A percentile compares a stretch with the other conserved stretches of the same genome.
Evolutionary conservation across 2,888 invertebrate genomes (phyloP).

Genomic region (Lissonota sp.): DNA sequence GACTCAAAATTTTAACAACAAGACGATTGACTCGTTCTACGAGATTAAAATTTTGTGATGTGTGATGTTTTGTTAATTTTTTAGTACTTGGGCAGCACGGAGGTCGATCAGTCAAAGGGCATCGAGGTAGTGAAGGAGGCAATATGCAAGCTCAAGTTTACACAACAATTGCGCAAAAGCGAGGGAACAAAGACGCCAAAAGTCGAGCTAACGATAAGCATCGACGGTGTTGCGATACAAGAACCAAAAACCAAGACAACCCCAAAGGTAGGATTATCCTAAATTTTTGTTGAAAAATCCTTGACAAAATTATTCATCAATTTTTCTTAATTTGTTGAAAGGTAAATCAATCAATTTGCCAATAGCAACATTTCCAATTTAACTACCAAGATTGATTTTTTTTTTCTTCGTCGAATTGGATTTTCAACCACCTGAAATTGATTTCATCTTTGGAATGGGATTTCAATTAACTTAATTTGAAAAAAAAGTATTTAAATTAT

Average conservation of each 20-base stretch:
- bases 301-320: neutral
- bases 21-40: neutral
- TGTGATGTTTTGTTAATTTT: conserved; percentile 65
- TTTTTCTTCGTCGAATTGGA: conserved; percentile 43
- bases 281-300: neutral
- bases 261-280: conserved; percentile 75
- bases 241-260: conserved; percentile 85
- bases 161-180: conserved; percentile 95
- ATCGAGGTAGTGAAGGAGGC: conserved; percentile 99
- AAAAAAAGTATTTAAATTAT: conserved; percentile 9
- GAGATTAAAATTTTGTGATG: conserved; percentile 1
- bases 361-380: no score
- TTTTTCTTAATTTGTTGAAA: neutral
- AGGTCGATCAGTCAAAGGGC: conserved; percentile 98
- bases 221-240: conserved; percentile 97
- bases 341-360: no score
- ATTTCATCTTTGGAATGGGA: no score
- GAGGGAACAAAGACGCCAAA: conserved; percentile 96
- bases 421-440: no score
- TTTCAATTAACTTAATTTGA: neutral
- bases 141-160: conserved; percentile 97
- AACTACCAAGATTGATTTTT: conserved; percentile 1
- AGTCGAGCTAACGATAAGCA: conserved; percentile 98
- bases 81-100: conserved; percentile 96
- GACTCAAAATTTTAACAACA: neutral